A percentile compares a stretch with the other conserved stretches of the same genome.
phyloP scores from a whole-genome alignment of 2,113 vertebrate genomes.

The Lagenorhynchus albirostris region DNA sequence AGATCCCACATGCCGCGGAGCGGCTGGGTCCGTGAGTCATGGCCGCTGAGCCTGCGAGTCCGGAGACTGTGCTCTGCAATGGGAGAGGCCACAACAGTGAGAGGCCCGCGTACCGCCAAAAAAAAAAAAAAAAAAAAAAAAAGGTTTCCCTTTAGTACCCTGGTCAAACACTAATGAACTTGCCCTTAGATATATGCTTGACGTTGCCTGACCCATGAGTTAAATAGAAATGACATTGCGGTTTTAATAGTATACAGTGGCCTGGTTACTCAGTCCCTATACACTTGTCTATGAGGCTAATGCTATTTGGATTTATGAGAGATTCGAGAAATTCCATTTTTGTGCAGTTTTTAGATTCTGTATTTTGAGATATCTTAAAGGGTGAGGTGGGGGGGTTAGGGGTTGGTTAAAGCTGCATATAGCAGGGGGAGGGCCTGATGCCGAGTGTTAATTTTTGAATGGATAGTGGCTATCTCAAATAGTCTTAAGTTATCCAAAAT shows the following conservation, averaged over 20 bases:
- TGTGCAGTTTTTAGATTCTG: conserved; percentile 6
- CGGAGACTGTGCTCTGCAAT: no score
- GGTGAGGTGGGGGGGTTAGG: no score
- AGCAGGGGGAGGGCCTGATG: neutral
- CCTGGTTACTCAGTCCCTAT: neutral
- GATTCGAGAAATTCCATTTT: neutral
- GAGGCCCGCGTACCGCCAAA: no score
- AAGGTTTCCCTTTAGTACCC: conserved; percentile 83
- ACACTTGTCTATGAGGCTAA: neutral
- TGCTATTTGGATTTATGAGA: neutral
- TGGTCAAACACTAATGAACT: conserved; percentile 87
- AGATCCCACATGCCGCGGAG: no score
- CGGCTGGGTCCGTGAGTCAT: no score
- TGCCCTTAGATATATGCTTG: conserved; percentile 84
- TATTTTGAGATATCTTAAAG: neutral
- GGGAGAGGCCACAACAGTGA: no score
- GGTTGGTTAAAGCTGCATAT: neutral
- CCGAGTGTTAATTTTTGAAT: conserved; percentile 41
- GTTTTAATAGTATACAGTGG: neutral
- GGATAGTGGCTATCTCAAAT: neutral
- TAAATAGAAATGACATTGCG: conserved; percentile 77
- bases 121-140: conserved; percentile 26
- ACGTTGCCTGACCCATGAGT: conserved; percentile 80
- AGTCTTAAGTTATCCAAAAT: neutral
- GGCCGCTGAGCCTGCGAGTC: no score